Percentiles rank a stretch among this genome's conserved stretches.
These are phyloP conservation scores for Ceramica pisi DNA, from an alignment of 2,888 invertebrate species.

Conservation along the genomic window DNA sequence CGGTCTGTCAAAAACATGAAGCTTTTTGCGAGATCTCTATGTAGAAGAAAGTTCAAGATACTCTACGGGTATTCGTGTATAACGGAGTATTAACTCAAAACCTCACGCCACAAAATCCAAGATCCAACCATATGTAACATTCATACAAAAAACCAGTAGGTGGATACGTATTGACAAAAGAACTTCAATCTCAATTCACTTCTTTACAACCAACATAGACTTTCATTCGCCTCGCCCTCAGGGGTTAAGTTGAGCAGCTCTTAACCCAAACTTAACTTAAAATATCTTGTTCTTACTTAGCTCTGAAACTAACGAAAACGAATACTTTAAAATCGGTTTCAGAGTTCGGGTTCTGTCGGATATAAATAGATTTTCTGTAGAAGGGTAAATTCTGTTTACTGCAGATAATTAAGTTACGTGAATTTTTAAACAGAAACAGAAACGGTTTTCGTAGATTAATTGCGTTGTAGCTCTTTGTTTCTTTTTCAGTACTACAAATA, in stretches of 20 bases:
- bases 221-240: slow-evolving; percentile 15
- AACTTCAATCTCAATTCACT: slow-evolving; percentile 31
- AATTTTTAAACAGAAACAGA: slow-evolving; percentile 35
- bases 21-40: no score
- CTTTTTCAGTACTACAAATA: neutral
- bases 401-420: slow-evolving; percentile 6
- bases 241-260: slow-evolving; percentile 28
- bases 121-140: neutral
- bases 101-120: neutral
- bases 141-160: neutral
- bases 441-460: slow-evolving; percentile 15
- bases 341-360: slow-evolving; percentile 29
- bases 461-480: neutral
- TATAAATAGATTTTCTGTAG: slow-evolving; percentile 19
- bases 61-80: no score
- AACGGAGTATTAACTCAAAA: no score
- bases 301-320: slow-evolving; percentile 39
- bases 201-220: slow-evolving; percentile 11
- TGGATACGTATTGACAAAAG: slow-evolving; percentile 19
- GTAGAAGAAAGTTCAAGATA: no score
- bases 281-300: slow-evolving; percentile 49
- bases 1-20: no score
- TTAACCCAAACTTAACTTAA: slow-evolving; percentile 45
- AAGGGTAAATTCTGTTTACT: slow-evolving; percentile 14
- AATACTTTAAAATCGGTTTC: slow-evolving; percentile 30